A percentile compares a stretch with the other conserved stretches of the same genome.
phyloP scores from a whole-genome alignment of 2,113 vertebrate genomes.

The Tylochromis polylepis region DNA sequence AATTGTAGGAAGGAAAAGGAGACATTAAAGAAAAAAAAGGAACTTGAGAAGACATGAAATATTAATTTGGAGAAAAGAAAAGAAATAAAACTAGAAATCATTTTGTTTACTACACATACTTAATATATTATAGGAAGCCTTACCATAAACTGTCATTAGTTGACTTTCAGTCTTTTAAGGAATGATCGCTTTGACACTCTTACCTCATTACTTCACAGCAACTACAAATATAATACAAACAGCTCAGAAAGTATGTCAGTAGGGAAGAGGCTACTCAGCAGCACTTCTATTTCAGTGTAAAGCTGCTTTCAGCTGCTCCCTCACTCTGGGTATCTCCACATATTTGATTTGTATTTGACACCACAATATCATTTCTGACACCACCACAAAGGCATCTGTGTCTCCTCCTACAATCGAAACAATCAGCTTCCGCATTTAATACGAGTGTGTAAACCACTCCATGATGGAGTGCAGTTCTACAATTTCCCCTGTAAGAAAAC shows the following conservation, averaged over 20 bases:
- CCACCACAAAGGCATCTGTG: not conserved
- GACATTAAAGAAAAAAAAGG: not conserved
- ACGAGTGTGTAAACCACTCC: not conserved
- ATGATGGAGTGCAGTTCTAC: not conserved
- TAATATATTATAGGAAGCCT: accelerated
- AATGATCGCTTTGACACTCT: not conserved
- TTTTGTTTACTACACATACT: not conserved
- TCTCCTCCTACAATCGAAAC: not conserved
- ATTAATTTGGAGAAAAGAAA: not conserved
- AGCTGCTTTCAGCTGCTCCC: not conserved
- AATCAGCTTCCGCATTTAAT: not conserved
- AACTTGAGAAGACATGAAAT: not conserved
- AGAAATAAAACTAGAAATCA: not conserved
- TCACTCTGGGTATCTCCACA: not conserved
- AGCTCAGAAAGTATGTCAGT: not conserved
- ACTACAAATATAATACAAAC: not conserved
- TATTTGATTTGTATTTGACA: not conserved
- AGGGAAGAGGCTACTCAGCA: not conserved
- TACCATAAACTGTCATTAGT: not conserved
- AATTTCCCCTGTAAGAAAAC: not conserved
- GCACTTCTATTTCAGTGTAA: not conserved
- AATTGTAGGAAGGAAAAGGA: not conserved
- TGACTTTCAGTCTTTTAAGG: not conserved
- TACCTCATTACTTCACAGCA: not conserved
- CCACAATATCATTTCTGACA: not conserved